A percentile compares a stretch with the other conserved stretches of the same genome.
Conservation (phyloP, 2,888 invertebrate genomes). For the Eupsilia transversa region DNA sequence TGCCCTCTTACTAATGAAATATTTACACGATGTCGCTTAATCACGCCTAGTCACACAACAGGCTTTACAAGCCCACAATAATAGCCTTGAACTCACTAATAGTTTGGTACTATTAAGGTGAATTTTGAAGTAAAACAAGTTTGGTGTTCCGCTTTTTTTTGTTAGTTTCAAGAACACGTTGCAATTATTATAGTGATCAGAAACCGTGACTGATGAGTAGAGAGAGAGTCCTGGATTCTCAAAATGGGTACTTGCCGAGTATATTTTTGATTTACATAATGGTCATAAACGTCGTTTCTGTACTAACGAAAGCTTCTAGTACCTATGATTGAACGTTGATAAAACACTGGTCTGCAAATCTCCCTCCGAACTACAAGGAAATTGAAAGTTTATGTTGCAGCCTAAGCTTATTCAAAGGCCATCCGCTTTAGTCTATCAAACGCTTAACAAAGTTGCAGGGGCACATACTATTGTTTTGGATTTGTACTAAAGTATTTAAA, state of each 20-base stretch:
- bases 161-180: not conserved
- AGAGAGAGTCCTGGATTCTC: too few relatives aligned
- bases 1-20: constrained; percentile 47
- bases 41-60: constrained; percentile 51
- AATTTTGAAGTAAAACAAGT: not conserved
- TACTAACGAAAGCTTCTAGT: not conserved
- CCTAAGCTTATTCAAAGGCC: not conserved
- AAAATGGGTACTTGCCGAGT: too few relatives aligned
- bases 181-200: too few relatives aligned
- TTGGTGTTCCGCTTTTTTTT: not conserved
- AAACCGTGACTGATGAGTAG: too few relatives aligned
- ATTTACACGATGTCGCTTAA: constrained; percentile 56
- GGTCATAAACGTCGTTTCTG: not conserved
- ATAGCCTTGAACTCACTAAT: constrained; percentile 26
- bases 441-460: not conserved
- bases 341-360: not conserved
- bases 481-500: constrained; percentile 60
- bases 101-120: not conserved
- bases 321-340: not conserved
- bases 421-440: not conserved
- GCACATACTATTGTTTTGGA: constrained; percentile 57
- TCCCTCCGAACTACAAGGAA: not conserved
- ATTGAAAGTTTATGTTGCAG: not conserved
- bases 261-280: not conserved
- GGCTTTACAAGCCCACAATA: constrained; percentile 14